Conservation (phyloP, 2,113 vertebrate species). For the Bubo blakistoni region DNA sequence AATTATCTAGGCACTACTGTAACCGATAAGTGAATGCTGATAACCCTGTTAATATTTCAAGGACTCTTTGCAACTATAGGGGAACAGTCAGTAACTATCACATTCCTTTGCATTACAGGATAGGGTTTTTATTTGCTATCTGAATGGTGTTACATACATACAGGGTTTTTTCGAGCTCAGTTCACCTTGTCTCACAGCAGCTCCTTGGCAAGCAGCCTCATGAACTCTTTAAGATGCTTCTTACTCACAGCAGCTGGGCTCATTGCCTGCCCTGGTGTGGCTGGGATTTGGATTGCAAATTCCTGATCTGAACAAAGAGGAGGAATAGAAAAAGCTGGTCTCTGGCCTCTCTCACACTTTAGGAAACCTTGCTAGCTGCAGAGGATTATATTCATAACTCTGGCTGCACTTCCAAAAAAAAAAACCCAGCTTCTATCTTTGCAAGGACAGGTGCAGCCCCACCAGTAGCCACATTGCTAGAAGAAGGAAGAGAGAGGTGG, state of each 20-base stretch:
- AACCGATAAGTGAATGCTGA: constrained; percentile 31
- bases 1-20: constrained; percentile 43
- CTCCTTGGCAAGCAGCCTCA: constrained; percentile 29
- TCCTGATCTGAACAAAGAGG: constrained; percentile 21
- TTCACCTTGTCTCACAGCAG: background rate
- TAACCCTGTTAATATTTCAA: constrained; percentile 65
- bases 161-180: background rate
- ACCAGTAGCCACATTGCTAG: background rate
- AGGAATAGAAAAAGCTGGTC: constrained; percentile 1
- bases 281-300: constrained; percentile 61
- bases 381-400: background rate
- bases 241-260: constrained; percentile 7
- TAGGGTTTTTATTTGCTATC: constrained; percentile 41
- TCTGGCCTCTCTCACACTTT: constrained; percentile 8
- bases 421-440: background rate
- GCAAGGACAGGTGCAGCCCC: background rate
- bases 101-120: constrained; percentile 40
- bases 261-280: background rate
- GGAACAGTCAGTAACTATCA: background rate
- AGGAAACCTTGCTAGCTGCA: background rate
- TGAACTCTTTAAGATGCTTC: background rate
- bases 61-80: constrained; percentile 10
- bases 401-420: background rate
- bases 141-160: background rate
- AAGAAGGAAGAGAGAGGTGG: background rate